These are phyloP conservation scores for Spea bombifrons DNA, from an alignment of 2,113 vertebrate species.

Conservation along the genomic window DNA sequence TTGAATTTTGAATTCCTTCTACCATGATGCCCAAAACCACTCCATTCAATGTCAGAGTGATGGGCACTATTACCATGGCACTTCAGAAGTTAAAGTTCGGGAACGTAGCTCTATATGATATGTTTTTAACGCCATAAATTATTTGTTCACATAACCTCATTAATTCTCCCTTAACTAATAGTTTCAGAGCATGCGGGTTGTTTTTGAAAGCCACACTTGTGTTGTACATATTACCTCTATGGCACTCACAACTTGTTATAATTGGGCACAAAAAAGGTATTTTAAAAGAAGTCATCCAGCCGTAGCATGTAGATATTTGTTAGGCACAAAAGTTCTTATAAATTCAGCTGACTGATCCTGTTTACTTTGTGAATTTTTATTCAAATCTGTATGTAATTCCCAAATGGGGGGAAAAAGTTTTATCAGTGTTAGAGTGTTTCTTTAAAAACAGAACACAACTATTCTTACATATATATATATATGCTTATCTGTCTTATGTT, in stretches of 20 bases:
- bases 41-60: too few relatives aligned
- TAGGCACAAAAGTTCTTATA: neutral
- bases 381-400: neutral
- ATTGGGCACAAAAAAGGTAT: neutral
- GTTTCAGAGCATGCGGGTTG: neutral
- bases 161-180: neutral
- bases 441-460: neutral
- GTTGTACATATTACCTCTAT: neutral
- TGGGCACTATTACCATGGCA: too few relatives aligned
- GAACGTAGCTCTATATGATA: too few relatives aligned
- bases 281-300: neutral
- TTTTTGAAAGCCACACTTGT: neutral
- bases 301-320: neutral
- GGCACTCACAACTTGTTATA: neutral
- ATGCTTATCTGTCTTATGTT: neutral
- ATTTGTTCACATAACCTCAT: too few relatives aligned
- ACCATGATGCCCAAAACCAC: too few relatives aligned
- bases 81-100: too few relatives aligned
- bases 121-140: too few relatives aligned
- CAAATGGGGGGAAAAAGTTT: neutral
- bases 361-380: neutral
- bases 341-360: neutral
- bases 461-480: neutral
- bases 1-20: too few relatives aligned
- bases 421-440: neutral